phyloP scores from a whole-genome alignment of 2,888 invertebrate species.

The Drosophila recens region DNA sequence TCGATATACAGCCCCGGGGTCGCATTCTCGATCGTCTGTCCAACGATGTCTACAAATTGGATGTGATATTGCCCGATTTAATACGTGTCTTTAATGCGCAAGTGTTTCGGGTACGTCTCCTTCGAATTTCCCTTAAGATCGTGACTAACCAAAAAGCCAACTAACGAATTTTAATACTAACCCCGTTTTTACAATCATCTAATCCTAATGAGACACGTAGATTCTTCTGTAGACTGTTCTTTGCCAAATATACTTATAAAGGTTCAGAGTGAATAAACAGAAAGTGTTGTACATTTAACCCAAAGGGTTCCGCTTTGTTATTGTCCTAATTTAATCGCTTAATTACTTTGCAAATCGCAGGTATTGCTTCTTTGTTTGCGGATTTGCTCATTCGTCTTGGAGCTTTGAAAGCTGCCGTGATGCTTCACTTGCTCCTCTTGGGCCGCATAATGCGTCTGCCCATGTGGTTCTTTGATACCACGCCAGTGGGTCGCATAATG shows the following conservation, averaged over 20 bases:
- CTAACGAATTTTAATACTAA: slow-evolving; percentile 39
- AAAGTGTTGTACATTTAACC: no score
- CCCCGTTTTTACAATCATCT: not conserved
- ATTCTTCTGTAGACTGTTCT: slow-evolving; percentile 3
- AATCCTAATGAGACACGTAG: not conserved
- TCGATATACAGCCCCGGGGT: slow-evolving; percentile 88
- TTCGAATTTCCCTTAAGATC: slow-evolving; percentile 11
- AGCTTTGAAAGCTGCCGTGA: slow-evolving; percentile 76
- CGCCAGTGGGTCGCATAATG: slow-evolving; percentile 88
- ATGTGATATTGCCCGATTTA: slow-evolving; percentile 85
- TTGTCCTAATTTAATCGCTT: slow-evolving; percentile 11
- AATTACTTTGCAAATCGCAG: slow-evolving; percentile 85
- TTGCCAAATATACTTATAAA: slow-evolving; percentile 4
- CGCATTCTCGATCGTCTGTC: slow-evolving; percentile 88
- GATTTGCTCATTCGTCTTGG: slow-evolving; percentile 90
- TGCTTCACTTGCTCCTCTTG: slow-evolving; percentile 85
- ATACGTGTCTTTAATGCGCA: slow-evolving; percentile 65
- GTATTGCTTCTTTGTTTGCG: slow-evolving; percentile 88
- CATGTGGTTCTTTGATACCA: slow-evolving; percentile 88
- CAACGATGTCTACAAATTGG: slow-evolving; percentile 87
- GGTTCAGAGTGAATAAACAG: slow-evolving; percentile 2
- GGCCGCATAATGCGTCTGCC: slow-evolving; percentile 86
- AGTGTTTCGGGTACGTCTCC: slow-evolving; percentile 81
- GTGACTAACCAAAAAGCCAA: slow-evolving; percentile 52
- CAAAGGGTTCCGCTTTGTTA: not conserved